Base-by-base conservation (phyloP, 2,888 invertebrate species). In the Parelbella ahira region DNA sequence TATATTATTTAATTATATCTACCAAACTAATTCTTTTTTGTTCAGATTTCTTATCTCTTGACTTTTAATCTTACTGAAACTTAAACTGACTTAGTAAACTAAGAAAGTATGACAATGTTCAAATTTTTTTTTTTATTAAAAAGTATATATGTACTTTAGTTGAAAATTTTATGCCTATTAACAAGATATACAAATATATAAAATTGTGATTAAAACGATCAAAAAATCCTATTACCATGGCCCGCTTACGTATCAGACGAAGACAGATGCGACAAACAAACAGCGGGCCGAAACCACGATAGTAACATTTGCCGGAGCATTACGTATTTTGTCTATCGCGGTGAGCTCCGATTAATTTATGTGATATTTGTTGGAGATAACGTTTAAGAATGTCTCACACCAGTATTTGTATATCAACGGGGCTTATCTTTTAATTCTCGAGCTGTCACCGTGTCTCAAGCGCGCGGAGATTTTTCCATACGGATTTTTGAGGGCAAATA, bases 401-500 rank as follows among this genome's bases (percentile, higher is more conserved):
- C 8, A 37, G 20, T 83, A 83, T 86, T 86, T 86, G 77, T 73
- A 65, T 70, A 78, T 75, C 72, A 77, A 56, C 56, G 47, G 54
- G 53, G 86, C 73, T 87, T 87, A 87, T 87, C 87, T 86, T 79
- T 84, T 87, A 86, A 87, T 83, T 83, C 86, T 82, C 69, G 66
- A 73, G 70, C 74, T 86, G 86, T 84, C 84, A 84, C 58, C 65
- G 60, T 37, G 46, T 44, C 48, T 54, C 53, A 53, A 9, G 38
- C 42, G 28, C 23, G 7, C 13, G n/a, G n/a, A 21, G 4, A 19
- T 13, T 42, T 41, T 34, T 33, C 24, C 30, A 9, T 15, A 15
- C 4, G 8, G 25, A 41, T 20, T 41, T 25, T 36, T n/a, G n/a
- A n/a, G 12, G 10, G 6, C 34, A 54, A 58, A 29, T 15, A 7